phyloP scores from a whole-genome alignment of 30 jellyfish, hydroid and myxozoan species.

The Aurelia aurita region DNA sequence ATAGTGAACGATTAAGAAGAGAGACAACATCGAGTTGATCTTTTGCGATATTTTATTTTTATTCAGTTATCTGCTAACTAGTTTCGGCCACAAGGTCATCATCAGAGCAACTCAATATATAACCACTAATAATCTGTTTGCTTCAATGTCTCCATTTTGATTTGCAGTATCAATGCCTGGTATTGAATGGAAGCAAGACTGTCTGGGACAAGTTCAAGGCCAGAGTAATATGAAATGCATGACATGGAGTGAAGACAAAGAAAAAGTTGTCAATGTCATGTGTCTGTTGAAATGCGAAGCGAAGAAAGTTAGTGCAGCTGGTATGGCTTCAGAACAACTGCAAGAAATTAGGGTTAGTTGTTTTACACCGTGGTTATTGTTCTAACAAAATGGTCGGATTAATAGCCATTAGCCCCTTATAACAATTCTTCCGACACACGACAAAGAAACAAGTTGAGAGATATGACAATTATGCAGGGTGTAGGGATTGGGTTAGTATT shows the following conservation, averaged over 20 bases:
- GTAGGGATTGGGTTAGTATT: no score
- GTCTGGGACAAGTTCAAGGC: constrained; percentile 31
- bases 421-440: no score
- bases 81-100: no score
- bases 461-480: no score
- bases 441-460: no score
- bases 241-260: constrained; percentile 51
- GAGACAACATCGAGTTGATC: no score
- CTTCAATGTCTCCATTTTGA: not conserved
- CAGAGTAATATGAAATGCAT: constrained; percentile 22
- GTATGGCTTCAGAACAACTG: constrained; percentile 2
- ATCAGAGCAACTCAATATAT: not conserved
- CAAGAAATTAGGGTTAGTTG: constrained; percentile 29
- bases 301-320: constrained; percentile 29
- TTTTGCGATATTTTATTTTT: no score
- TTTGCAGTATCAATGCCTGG: constrained; percentile 53
- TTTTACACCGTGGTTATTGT: no score
- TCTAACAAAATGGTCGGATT: no score
- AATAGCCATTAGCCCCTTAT: no score
- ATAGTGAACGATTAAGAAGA: no score
- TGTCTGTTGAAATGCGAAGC: constrained; percentile 54
- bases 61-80: no score
- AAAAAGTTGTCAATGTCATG: constrained; percentile 28
- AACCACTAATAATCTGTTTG: not conserved
- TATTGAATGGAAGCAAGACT: constrained; percentile 56